A percentile compares a stretch with the other conserved stretches of the same genome.
Evolutionary conservation across 1,140 invertebrate genomes (phyloP).

Genomic region (Drosophila grimshawi): DNA sequence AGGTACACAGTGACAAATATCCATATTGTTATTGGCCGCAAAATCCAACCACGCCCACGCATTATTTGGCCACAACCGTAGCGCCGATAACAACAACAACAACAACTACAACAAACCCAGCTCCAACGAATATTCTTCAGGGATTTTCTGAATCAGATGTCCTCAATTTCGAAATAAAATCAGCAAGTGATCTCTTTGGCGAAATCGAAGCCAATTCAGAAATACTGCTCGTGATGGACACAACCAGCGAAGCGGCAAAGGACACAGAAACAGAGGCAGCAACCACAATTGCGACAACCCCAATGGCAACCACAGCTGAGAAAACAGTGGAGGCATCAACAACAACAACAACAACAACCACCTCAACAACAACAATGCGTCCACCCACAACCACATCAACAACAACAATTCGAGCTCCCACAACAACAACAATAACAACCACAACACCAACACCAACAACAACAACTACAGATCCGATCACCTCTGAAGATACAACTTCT

Average conservation of each 20-base stretch:
- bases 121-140: background rate
- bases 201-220: constrained; percentile 33
- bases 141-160: constrained; percentile 30
- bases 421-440: constrained; percentile 8
- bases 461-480: constrained; percentile 5
- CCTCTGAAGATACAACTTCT: background rate
- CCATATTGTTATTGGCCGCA: constrained; percentile 1
- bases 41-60: background rate
- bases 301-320: background rate
- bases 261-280: background rate
- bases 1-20: constrained; percentile 30
- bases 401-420: background rate
- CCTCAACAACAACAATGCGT: background rate
- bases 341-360: constrained; percentile 14
- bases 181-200: constrained; percentile 11
- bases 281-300: background rate
- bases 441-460: constrained; percentile 6
- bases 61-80: background rate
- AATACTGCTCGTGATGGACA: constrained; percentile 23
- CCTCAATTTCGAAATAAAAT: constrained; percentile 17
- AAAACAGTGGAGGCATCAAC: background rate
- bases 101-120: background rate
- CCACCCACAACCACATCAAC: constrained; percentile 2
- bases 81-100: constrained; percentile 3
- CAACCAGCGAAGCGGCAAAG: background rate